Evolutionary conservation across 2,888 invertebrate genomes (phyloP), one percentile per base, ranked within the genome.

Genomic region (Phalera bucephala): DNA sequence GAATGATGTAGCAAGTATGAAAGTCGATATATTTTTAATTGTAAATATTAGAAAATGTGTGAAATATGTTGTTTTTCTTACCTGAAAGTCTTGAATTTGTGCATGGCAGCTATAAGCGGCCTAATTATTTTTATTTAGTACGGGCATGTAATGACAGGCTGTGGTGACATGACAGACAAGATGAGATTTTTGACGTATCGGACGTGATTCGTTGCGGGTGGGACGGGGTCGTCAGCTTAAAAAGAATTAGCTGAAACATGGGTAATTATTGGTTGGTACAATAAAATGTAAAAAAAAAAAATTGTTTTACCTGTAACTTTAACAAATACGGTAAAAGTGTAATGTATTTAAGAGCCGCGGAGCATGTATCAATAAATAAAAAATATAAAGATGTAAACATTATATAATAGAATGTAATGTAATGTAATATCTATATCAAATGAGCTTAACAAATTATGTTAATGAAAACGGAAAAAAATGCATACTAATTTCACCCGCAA

Each of bases 21-120:
- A 28, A 33, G 26, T 38, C n/a, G n/a, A 22, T 26, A 26, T 6
- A 25, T 34, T 35, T 36, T 31, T 33, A 30, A 0, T 3, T 9
- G n/a, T 12, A 23, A 38, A 17, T 12, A 15, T 12, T 15, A 5
- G 6, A 11, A 6, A 11, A 7, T 32, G 40, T 37, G 2, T 23
- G 14, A 19, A 31, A 37, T 47, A 28, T 33, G 30, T 26, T 39
- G 11, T 21, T 20, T 17, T 9, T 50, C 48, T 76, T 77, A 88
- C 88, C 88, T 88, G 76, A 51, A 66, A 68, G 64, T 83, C 86
- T 84, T 85, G 86, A 82, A 73, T 87, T 87, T 87, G 85, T 86
- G 85, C 88, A 87, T 88, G 84, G 88, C 85, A 88, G 87, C 70
- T 64, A 53, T 52, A 60, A 75, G 79, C 79, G 41, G 84, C 83